A percentile compares a stretch with the other conserved stretches of the same genome.
These are phyloP conservation scores for Rotaria macrura DNA, from an alignment of 2,888 invertebrate species.

Conservation along the genomic window DNA sequence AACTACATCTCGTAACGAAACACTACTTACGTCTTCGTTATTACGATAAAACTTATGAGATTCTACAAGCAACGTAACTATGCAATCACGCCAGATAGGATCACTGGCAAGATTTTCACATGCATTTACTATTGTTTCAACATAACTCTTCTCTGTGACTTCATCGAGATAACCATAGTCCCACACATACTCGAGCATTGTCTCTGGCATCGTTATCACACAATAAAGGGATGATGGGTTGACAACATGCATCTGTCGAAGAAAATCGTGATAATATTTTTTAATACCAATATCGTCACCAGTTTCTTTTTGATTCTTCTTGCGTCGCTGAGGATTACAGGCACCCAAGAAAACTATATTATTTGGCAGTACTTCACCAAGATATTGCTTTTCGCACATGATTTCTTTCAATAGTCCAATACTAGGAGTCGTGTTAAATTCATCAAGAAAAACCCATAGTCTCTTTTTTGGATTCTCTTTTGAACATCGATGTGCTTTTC, in stretches of 20 bases:
- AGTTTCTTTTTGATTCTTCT: neutral
- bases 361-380: conserved; percentile 36
- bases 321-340: conserved; percentile 37
- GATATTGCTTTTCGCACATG: conserved; percentile 37
- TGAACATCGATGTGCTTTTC: conserved; percentile 36
- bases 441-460: conserved; percentile 39
- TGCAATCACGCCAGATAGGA: neutral
- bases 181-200: conserved; percentile 25
- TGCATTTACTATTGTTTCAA: conserved; percentile 11
- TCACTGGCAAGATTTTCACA: neutral
- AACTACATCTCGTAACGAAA: conserved; percentile 23
- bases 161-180: conserved; percentile 27
- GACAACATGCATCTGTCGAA: neutral
- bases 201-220: neutral
- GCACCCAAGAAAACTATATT: conserved; percentile 38
- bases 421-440: conserved; percentile 39
- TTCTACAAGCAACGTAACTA: neutral
- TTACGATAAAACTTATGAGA: conserved; percentile 24
- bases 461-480: conserved; percentile 29
- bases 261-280: conserved; percentile 1
- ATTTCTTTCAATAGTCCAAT: conserved; percentile 37
- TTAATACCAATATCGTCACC: conserved; percentile 5
- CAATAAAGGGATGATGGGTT: neutral
- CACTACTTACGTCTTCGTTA: conserved; percentile 26
- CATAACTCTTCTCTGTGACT: neutral